phyloP scores from a whole-genome alignment of 2,113 vertebrate species.

The Hemicordylus capensis region DNA sequence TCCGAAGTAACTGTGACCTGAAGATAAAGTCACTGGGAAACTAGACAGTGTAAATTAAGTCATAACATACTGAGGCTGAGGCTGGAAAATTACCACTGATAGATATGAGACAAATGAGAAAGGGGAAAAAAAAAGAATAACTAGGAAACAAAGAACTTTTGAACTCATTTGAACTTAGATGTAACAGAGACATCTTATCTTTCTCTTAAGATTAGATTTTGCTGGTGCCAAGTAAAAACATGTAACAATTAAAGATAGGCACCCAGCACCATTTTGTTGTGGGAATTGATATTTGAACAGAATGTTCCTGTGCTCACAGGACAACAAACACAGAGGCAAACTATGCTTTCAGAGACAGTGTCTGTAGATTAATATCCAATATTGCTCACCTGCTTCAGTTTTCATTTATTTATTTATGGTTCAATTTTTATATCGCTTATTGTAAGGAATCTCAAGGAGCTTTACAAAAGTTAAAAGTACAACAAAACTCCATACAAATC shows the following conservation, averaged over 20 bases:
- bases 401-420: too few relatives aligned
- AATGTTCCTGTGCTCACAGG: not conserved
- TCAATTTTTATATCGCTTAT: too few relatives aligned
- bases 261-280: not conserved
- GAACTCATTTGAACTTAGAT: slow-evolving; percentile 63
- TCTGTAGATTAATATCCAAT: rapidly evolving
- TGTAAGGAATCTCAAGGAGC: too few relatives aligned
- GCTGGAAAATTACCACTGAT: slow-evolving; percentile 65
- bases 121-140: too few relatives aligned
- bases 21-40: slow-evolving; percentile 48
- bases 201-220: not conserved
- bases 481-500: too few relatives aligned
- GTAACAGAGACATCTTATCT: slow-evolving; percentile 25
- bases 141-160: slow-evolving; percentile 65
- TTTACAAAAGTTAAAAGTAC: too few relatives aligned
- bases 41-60: slow-evolving; percentile 58
- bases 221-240: slow-evolving; percentile 17
- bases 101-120: slow-evolving; percentile 56
- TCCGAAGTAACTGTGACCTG: slow-evolving; percentile 46
- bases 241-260: not conserved
- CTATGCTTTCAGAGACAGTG: rapidly evolving
- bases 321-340: not conserved
- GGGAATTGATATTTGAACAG: not conserved
- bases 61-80: slow-evolving; percentile 43
- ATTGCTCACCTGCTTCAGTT: not conserved